Evolutionary conservation across 2,888 invertebrate species (phyloP).

Genomic region (Trisateles emortualis): DNA sequence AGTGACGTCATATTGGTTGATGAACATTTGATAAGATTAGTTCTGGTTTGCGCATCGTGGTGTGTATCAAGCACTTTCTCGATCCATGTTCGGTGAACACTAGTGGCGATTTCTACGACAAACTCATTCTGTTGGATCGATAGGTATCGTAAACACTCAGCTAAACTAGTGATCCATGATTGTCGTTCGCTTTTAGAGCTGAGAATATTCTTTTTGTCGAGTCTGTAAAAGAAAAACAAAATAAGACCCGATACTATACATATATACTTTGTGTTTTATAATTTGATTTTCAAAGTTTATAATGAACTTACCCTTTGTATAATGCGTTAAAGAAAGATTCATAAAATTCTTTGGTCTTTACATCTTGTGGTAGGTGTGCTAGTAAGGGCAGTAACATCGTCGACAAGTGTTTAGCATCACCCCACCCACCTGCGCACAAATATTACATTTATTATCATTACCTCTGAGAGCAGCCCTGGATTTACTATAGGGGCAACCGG

Average conservation of each 20-base stretch:
- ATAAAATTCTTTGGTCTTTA: slow-evolving; percentile 86
- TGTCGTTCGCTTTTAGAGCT: slow-evolving; percentile 90
- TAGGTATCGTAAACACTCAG: slow-evolving; percentile 89
- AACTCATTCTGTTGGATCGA: slow-evolving; percentile 55
- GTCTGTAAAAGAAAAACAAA: slow-evolving; percentile 69
- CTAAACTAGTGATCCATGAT: slow-evolving; percentile 89
- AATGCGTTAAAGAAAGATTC: slow-evolving; percentile 90
- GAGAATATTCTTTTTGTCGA: slow-evolving; percentile 86
- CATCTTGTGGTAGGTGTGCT: slow-evolving; percentile 88
- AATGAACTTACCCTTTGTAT: slow-evolving; percentile 85
- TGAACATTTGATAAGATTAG: slow-evolving; percentile 59
- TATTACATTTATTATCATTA: not conserved
- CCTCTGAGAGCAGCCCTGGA: too few relatives aligned
- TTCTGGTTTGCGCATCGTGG: slow-evolving; percentile 38
- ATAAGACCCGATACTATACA: too few relatives aligned
- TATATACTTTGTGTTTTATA: too few relatives aligned
- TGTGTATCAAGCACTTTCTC: slow-evolving; percentile 40
- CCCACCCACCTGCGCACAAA: slow-evolving; percentile 88
- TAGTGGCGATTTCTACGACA: slow-evolving; percentile 52
- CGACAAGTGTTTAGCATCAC: slow-evolving; percentile 91
- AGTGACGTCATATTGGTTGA: slow-evolving; percentile 60
- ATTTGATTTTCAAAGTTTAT: too few relatives aligned
- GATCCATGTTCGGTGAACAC: slow-evolving; percentile 67
- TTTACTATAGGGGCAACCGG: too few relatives aligned
- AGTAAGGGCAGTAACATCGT: slow-evolving; percentile 92